phyloP scores from a whole-genome alignment of 2,888 invertebrate genomes.

The Drosophila buzzatii region DNA sequence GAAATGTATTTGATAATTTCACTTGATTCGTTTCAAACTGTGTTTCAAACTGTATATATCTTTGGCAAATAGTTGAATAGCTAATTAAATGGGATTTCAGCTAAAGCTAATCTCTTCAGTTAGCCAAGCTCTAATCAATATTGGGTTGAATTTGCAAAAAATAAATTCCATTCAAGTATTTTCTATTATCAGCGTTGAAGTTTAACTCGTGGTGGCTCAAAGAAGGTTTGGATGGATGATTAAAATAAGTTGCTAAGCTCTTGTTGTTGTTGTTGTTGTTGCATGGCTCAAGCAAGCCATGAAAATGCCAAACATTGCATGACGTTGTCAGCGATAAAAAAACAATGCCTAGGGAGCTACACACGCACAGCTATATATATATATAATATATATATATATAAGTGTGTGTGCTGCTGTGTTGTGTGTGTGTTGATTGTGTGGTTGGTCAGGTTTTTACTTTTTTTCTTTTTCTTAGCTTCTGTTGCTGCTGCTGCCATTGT shows the following conservation, averaged over 20 bases:
- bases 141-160: not conserved
- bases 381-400: conserved; percentile 1
- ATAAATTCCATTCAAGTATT: conserved; percentile 2
- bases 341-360: conserved; percentile 27
- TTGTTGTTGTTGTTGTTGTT: conserved; percentile 32
- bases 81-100: not conserved
- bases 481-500: conserved; percentile 13
- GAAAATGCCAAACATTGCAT: conserved; percentile 69
- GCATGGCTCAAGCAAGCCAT: conserved; percentile 54
- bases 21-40: not conserved
- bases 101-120: not conserved
- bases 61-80: not conserved
- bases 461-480: conserved; percentile 31
- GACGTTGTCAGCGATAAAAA: conserved; percentile 60
- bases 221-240: conserved; percentile 25
- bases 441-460: conserved; percentile 65
- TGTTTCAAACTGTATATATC: not conserved
- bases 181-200: conserved; percentile 5
- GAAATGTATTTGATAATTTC: not conserved
- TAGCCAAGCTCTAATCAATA: conserved; percentile 13
- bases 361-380: conserved; percentile 1
- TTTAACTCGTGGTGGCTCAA: conserved; percentile 36
- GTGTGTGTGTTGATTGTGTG: conserved; percentile 26
- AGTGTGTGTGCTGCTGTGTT: conserved; percentile 31
- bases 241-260: conserved; percentile 35